Evolutionary conservation across 1,140 invertebrate species (phyloP).

Genomic region (Trichomalopsis sarcophagae): DNA sequence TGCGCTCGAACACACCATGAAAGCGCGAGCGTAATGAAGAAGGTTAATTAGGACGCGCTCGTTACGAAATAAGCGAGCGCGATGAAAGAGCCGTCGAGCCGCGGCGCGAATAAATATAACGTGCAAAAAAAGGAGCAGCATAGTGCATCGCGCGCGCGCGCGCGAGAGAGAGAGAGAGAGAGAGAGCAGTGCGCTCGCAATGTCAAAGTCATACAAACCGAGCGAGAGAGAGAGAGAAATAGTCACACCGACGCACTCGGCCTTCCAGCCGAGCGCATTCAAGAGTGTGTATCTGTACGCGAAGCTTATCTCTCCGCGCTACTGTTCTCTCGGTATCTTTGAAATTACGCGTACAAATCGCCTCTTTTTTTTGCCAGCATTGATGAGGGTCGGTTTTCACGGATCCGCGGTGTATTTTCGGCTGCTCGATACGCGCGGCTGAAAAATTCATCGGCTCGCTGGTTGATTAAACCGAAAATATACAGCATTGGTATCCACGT

Average conservation of each 20-base stretch:
- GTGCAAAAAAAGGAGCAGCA: not conserved
- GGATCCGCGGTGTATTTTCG: too few relatives aligned
- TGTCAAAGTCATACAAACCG: slow-evolving; percentile 41
- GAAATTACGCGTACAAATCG: not conserved
- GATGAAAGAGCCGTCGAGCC: not conserved
- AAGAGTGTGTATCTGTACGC: too few relatives aligned
- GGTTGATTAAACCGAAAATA: too few relatives aligned
- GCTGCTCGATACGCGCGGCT: too few relatives aligned
- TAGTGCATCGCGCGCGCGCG: not conserved
- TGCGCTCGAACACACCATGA: not conserved
- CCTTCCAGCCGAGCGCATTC: not conserved
- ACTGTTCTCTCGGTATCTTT: not conserved
- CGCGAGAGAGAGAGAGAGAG: too few relatives aligned
- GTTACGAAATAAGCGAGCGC: slow-evolving; percentile 19
- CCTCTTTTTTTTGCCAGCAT: too few relatives aligned
- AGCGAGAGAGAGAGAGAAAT: not conserved
- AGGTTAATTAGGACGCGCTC: slow-evolving; percentile 23
- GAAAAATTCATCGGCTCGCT: too few relatives aligned
- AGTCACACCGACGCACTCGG: slow-evolving; percentile 2
- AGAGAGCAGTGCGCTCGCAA: not conserved
- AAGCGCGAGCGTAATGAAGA: slow-evolving; percentile 18
- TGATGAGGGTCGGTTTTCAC: too few relatives aligned
- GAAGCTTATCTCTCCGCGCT: not conserved
- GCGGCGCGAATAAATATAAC: slow-evolving; percentile 1
- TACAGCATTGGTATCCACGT: too few relatives aligned